Base-by-base conservation (phyloP, 2,888 invertebrate species). In the Drosophila greeni region DNA sequence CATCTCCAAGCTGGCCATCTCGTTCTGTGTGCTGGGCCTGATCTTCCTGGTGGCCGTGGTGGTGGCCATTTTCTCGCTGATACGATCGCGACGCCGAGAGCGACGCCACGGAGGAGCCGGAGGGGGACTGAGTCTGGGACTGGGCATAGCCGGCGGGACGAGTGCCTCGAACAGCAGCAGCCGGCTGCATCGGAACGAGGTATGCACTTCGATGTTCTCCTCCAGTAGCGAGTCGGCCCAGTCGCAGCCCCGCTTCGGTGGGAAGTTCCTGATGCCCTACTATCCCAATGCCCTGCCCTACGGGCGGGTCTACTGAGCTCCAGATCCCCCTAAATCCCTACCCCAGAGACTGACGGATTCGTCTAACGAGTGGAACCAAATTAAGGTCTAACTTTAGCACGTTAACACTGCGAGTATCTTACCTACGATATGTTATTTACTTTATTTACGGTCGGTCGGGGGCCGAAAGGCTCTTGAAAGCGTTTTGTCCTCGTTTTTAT, bases 1-100 rank as follows among this genome's bases (percentile, higher is more conserved):
- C 11, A 92, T 94, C 16, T 93, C 94, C 8, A 94, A 93, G 89
- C 91, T 95, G 91, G 94, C 94, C 12, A 89, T 94, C 51, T 92
- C 94, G 0, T 94, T 95, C 84, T 93, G 94, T 82, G 89, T 93
- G 0, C 87, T 94, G 76, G 93, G 94, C 6, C 87, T 94, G 7
- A 92, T 95, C 70, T 93, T 95, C 86, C 88, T 95, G 0, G 90
- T 92, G 57, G 94, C 94, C 8, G 91, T 94, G 9, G 91, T 93
- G 4, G 92, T 94, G 12, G 92, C 94, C 4, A 92, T 93, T 61
- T 91, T 92, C 36, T 93, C 93, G 4, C 86, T 94, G 52, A 89
- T 93, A 76, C 90, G 92, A 83, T 92, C 92, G 11, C 90, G 92
- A 83, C 89, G 85, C 5, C 82, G 84, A 8, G 72, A 79, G 34